Evolutionary conservation across 2,888 invertebrate species (phyloP), one percentile per base, ranked within the genome.

Genomic region (Myathropa florea): DNA sequence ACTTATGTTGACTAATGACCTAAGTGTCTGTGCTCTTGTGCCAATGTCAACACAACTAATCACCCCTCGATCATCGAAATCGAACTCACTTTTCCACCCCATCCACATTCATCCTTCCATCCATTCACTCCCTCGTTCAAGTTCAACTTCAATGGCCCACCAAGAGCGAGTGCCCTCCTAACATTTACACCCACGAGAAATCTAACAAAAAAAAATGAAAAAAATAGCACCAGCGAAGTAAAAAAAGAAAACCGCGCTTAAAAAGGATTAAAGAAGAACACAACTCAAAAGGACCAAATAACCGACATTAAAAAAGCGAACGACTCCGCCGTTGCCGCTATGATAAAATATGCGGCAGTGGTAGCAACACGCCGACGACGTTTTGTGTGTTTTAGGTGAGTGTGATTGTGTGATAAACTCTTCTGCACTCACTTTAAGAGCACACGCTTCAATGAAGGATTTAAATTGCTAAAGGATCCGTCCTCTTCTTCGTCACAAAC

Each of bases 381-480:
- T 82, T 86, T 82, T 78, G 78, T 81, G 76, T 78, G 39, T 81
- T 85, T 85, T 81, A 77, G 85, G 77, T 85, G 86, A 86, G 82
- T 86, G 86, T 78, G 86, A 86, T 86, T 86, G 86, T 86, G 86
- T 78, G 86, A 75, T 86, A 86, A 86, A 82, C 86, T 86, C 86
- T 82, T 82, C 78, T 86, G 86, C 82, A 86, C 86, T 86, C 86
- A 78, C 86, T 86, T 86, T 82, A 86, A 86, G 82, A 82, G 86
- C 68, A 86, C 73, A 86, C 86, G 86, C 86, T 86, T 86, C 86
- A 86, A 82, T 86, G 86, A 86, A 86, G 86, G 86, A 86, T 86
- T 86, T 86, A 86, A 86, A 86, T 86, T 86, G 86, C 86, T 82
- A 78, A 86, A 78, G 86, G 86, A 82, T 78, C 73, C 65, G 63